A percentile compares a stretch with the other conserved stretches of the same genome.
phyloP scores from a whole-genome alignment of 2,113 vertebrate species.

The Phylloscopus trochiloides region DNA sequence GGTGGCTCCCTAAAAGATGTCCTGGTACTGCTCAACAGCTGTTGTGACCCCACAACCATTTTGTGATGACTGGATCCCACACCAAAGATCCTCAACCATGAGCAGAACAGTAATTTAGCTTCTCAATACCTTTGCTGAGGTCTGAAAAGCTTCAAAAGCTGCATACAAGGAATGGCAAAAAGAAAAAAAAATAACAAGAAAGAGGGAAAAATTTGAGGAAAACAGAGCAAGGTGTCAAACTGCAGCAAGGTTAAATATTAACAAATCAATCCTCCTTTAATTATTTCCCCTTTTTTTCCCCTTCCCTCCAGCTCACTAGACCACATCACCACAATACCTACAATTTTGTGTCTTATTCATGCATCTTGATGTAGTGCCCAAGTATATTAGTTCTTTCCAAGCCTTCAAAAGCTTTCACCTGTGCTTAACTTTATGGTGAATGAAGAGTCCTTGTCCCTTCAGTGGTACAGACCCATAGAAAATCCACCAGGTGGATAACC shows the following conservation, averaged over 20 bases:
- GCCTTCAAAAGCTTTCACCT: neutral
- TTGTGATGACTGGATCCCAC: neutral
- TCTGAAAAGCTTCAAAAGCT: neutral
- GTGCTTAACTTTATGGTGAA: neutral
- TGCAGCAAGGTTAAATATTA: neutral
- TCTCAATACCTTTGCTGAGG: neutral
- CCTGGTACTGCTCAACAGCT: neutral
- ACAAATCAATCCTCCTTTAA: neutral
- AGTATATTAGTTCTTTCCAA: neutral
- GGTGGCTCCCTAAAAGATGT: neutral
- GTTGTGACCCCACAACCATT: neutral
- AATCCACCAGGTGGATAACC: neutral
- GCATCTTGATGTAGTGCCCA: neutral
- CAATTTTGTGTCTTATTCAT: neutral
- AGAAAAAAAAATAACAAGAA: neutral
- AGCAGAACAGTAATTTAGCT: neutral
- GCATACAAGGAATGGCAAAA: neutral
- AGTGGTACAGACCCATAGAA: accelerated
- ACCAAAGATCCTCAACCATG: accelerated
- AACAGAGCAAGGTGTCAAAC: neutral
- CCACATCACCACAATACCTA: neutral
- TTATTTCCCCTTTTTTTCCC: neutral
- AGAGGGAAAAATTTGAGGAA: neutral
- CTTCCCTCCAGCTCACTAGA: neutral
- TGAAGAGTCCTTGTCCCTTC: neutral